Evolutionary conservation across 2,888 invertebrate genomes (phyloP), one percentile per base, ranked within the genome.

Genomic region (Megalurothrips usitatus): DNA sequence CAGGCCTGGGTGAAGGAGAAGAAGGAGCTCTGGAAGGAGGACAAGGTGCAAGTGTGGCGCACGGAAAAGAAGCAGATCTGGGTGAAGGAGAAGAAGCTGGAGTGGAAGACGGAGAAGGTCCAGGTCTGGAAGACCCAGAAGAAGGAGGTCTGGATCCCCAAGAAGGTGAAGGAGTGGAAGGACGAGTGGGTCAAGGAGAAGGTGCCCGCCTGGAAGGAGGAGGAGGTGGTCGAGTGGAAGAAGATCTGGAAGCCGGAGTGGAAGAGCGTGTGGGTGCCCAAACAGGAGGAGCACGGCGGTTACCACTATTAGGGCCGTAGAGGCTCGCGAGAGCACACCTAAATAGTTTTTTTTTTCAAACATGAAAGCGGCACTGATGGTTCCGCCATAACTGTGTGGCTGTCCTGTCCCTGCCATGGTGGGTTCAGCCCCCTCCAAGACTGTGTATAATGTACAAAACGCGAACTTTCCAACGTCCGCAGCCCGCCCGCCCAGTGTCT

Each of bases 151-250:
- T 75, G 68, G 68, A 75, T 75, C 68, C 68, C 68, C 11, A 75
- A 75, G 26, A 75, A 75, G 26, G 68, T 75, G 26, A 75, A 75
- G 68, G 68, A 75, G 68, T 75, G 68, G 68, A 75, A 75, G 26
- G 68, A 75, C 68, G 68, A 75, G 23, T 75, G 68, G 68, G 68
- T 75, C 1, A 75, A 75, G 68, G 68, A 75, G 68, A 75, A 75
- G 68, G 68, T 75, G 26, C 68, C 68, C 26, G 68, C 68, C 68
- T 75, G 68, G 68, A 75, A 75, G 68, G 68, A 75, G 68, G 68
- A 75, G 68, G 68, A 75, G 68, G 68, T 75, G 23, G 68, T 75
- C 23, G 68, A 75, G 68, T 75, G 68, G 68, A 75, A 75, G 68
- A 75, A 75, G 68, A 26, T 75, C 10, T 75, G 68, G 68, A 75